Evolutionary conservation across 2,113 vertebrate genomes (phyloP).

Genomic region (Python bivittatus): DNA sequence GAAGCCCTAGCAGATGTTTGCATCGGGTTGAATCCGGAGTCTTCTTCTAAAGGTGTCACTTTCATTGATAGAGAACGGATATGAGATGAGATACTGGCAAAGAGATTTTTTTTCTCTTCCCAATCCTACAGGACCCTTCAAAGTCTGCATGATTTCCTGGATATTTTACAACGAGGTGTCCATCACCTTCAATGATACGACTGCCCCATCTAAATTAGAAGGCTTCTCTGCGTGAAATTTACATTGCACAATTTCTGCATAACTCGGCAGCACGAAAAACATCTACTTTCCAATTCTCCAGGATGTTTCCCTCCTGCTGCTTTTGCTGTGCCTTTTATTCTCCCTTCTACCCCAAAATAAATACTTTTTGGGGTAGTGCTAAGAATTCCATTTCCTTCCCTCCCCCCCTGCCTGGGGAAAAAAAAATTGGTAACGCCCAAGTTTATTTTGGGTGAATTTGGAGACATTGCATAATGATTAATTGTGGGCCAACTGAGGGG

Average conservation of each 20-base stretch:
- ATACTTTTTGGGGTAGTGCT: background rate
- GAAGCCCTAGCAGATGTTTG: background rate
- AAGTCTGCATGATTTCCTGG: background rate
- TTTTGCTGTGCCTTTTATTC: background rate
- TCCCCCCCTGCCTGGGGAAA: background rate
- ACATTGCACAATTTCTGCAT: background rate
- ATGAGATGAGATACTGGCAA: rapidly evolving
- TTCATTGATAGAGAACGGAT: background rate
- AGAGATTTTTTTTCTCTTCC: background rate
- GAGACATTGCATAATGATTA: background rate
- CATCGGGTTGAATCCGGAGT: background rate
- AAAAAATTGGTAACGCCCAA: background rate
- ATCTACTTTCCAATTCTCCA: background rate
- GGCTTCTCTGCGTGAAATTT: background rate
- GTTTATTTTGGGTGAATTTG: slow-evolving; percentile 23
- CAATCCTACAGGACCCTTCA: background rate
- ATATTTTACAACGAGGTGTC: slow-evolving; percentile 16
- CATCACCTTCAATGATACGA: no score
- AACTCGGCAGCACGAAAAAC: background rate
- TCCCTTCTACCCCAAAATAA: background rate
- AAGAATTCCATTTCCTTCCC: background rate
- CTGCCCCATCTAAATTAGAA: no score
- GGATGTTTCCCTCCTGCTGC: background rate
- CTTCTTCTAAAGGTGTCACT: background rate
- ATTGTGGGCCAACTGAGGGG: background rate